These are phyloP conservation scores for Chelonus formosanus DNA, from an alignment of 2,888 invertebrate species.

Conservation along the genomic window DNA sequence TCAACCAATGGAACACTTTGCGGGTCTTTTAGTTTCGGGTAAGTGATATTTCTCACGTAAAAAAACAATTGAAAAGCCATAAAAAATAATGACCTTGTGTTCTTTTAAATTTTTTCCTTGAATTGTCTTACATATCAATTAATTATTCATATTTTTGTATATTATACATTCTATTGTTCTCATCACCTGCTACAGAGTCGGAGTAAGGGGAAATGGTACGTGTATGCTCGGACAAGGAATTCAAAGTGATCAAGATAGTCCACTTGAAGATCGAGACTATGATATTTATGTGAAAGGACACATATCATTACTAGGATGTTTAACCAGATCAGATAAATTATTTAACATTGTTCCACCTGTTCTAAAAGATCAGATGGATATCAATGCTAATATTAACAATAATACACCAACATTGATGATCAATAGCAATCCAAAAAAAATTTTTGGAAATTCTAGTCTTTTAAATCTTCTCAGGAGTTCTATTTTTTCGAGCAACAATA, in stretches of 20 bases:
- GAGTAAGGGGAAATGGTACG: conserved; percentile 71
- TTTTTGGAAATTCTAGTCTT: conserved; percentile 26
- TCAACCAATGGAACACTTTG: conserved; percentile 65
- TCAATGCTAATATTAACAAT: background rate
- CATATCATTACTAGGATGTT: conserved; percentile 27
- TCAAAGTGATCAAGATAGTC: conserved; percentile 64
- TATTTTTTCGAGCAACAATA: background rate
- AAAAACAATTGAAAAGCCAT: background rate
- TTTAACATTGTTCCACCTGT: too few relatives aligned
- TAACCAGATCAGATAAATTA: background rate
- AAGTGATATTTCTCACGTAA: conserved; percentile 44
- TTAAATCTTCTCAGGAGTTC: conserved; percentile 17
- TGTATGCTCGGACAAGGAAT: conserved; percentile 67
- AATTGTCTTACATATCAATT: conserved; percentile 7
- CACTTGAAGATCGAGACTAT: conserved; percentile 70
- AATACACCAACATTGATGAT: conserved; percentile 3
- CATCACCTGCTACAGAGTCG: conserved; percentile 65
- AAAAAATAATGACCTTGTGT: too few relatives aligned
- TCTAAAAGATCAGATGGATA: background rate
- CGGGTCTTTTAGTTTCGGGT: conserved; percentile 68
- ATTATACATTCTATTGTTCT: background rate
- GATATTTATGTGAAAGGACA: conserved; percentile 70
- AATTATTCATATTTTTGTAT: background rate
- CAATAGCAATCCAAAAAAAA: conserved; percentile 5
- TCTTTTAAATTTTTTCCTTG: background rate